Evolutionary conservation across 1,140 invertebrate genomes (phyloP), one percentile per base, ranked within the genome.

Genomic region (Mylabris phalerata): DNA sequence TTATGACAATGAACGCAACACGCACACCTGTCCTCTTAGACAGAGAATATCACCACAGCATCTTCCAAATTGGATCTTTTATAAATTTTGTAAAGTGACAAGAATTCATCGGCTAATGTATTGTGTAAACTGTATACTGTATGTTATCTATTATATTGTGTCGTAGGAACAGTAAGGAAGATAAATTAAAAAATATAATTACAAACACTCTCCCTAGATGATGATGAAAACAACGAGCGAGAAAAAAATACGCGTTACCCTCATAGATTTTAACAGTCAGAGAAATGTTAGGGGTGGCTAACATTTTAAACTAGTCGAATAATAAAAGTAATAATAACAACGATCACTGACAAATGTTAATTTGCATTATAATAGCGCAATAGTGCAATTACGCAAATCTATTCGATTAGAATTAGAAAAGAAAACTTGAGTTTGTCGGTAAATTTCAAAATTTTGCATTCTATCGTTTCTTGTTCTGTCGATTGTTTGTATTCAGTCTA

Each of bases 171-270:
- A 59, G 46, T 66, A 67, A 69, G 66, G 66, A 69, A 67, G 67
- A 69, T 69, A 67, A 69, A 69, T 69, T 67, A 69, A 67, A 69
- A 69, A 67, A 67, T 66, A 66, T 69, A 69, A 69, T 69, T 69
- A 67, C 60, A 49, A 59, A 61, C 43, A 43, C 57, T 54, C 65
- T 55, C 65, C 59, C 41, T 42, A 7, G 11, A n/a, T 10, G 9
- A 7, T 7, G 7, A 32, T 7, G 7, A 3, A 32, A 32, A 32
- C 32, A 32, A 32, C 32, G 19, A 32, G 2, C 32, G 4, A 5
- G 32, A 38, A 62, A 64, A 66, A 66, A 59, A 51, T 25, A 49
- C 40, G 47, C 41, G 55, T 43, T 56, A 48, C 54, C 55, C 58
- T 58, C 48, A 39, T 44, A 55, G 45, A 47, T 55, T 55, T 39